Evolutionary conservation across 2,797 vertebrate species (phyloP).

Genomic region (Cephalopachus bancanus): DNA sequence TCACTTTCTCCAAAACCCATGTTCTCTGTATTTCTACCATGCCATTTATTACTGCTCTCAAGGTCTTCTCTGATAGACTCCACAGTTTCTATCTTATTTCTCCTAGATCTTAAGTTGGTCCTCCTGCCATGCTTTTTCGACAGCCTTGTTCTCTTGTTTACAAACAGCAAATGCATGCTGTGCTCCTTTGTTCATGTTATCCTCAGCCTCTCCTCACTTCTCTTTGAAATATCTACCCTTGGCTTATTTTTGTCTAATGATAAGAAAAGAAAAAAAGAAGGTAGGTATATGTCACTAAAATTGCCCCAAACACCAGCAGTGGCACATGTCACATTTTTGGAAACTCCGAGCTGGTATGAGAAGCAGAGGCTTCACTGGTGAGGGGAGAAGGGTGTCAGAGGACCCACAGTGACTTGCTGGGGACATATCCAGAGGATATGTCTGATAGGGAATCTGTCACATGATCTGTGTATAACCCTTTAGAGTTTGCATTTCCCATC

Average conservation of each 20-base stretch:
- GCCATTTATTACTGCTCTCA: not conserved
- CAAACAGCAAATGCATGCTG: not conserved
- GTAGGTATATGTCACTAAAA: not conserved
- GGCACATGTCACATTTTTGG: not conserved
- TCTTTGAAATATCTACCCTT: not conserved
- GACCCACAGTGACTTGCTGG: not conserved
- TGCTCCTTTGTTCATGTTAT: not conserved
- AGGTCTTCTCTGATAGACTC: not conserved
- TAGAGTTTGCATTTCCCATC: not conserved
- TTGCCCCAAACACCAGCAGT: not conserved
- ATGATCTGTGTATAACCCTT: not conserved
- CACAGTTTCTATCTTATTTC: not conserved
- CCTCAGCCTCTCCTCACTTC: not conserved
- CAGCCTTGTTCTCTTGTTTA: not conserved
- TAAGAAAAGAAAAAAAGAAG: conserved; percentile 46
- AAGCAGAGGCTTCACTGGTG: not conserved
- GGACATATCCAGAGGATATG: not conserved
- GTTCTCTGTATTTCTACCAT: not conserved
- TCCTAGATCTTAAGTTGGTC: not conserved
- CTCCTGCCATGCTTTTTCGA: not conserved
- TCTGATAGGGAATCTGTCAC: not conserved
- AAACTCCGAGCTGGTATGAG: not conserved
- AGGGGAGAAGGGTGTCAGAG: not conserved
- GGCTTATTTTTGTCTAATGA: not conserved
- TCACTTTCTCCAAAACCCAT: not conserved